phyloP scores from a whole-genome alignment of 1,140 invertebrate species.

The Drosophila sp. region DNA sequence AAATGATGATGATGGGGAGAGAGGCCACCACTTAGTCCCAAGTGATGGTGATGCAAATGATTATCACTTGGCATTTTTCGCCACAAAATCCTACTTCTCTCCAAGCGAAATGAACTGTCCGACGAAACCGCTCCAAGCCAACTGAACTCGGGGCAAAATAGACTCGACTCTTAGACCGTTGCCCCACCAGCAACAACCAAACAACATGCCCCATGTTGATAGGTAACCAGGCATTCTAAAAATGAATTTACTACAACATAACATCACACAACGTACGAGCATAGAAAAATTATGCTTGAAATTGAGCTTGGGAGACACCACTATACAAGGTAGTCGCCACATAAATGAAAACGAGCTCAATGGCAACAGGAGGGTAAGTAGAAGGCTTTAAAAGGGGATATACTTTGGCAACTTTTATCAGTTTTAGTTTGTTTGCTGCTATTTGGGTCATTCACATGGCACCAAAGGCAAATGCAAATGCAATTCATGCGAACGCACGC shows the following conservation, averaged over 20 bases:
- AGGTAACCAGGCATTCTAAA: slow-evolving; percentile 47
- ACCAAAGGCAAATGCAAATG: slow-evolving; percentile 65
- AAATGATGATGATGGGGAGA: slow-evolving; percentile 83
- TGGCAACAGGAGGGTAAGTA: slow-evolving; percentile 56
- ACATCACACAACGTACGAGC: slow-evolving; percentile 66
- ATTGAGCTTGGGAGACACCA: slow-evolving; percentile 3
- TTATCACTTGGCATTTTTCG: slow-evolving; percentile 69
- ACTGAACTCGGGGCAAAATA: slow-evolving; percentile 58
- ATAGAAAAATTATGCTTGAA: slow-evolving; percentile 61
- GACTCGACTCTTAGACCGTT: slow-evolving; percentile 10
- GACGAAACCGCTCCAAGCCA: slow-evolving; percentile 34
- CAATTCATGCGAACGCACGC: slow-evolving; percentile 56
- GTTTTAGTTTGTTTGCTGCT: slow-evolving; percentile 66
- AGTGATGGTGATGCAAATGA: slow-evolving; percentile 75
- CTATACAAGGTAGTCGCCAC: not conserved
- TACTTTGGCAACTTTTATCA: slow-evolving; percentile 57
- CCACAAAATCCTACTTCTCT: not conserved
- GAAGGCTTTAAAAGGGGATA: not conserved
- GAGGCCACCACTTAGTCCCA: slow-evolving; percentile 61
- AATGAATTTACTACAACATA: slow-evolving; percentile 82
- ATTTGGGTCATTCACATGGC: slow-evolving; percentile 84
- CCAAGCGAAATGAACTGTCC: slow-evolving; percentile 41
- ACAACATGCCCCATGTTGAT: slow-evolving; percentile 41
- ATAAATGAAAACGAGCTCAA: slow-evolving; percentile 80
- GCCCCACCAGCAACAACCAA: slow-evolving; percentile 53